Percentiles rank a stretch among this genome's conserved stretches.
Evolutionary conservation across 2,113 vertebrate species (phyloP).

Genomic region (Australoheros scitulus): DNA sequence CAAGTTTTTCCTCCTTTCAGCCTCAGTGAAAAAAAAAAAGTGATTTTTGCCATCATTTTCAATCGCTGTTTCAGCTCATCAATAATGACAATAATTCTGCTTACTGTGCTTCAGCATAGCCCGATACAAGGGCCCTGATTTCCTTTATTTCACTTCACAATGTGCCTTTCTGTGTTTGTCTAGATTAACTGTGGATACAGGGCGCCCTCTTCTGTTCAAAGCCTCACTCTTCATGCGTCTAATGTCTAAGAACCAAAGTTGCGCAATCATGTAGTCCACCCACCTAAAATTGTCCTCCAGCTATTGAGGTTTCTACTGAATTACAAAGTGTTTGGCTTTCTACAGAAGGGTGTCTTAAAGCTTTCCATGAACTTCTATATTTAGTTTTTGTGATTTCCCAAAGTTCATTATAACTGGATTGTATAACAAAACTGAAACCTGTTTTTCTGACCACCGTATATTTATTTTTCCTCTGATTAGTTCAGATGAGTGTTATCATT

Average conservation of each 20-base stretch:
- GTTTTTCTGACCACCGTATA: not conserved
- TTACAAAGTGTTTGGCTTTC: not conserved
- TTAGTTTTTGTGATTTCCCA: not conserved
- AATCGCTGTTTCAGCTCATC: not conserved
- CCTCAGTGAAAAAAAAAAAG: not conserved
- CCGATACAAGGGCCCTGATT: not conserved
- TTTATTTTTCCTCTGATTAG: accelerated
- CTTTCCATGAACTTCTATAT: not conserved
- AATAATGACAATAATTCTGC: not conserved
- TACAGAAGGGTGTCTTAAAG: not conserved
- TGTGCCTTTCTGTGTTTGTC: not conserved
- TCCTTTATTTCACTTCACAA: not conserved
- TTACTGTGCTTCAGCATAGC: not conserved
- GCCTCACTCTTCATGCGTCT: not conserved
- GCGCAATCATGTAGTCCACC: not conserved
- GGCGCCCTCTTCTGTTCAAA: constrained; percentile 54
- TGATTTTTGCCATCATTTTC: not conserved
- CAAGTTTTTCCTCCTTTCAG: not conserved
- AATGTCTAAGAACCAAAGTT: not conserved
- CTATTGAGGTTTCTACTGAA: not conserved
- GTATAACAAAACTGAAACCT: not conserved
- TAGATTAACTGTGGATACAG: constrained; percentile 1
- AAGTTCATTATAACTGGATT: not conserved
- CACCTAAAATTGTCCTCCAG: not conserved
- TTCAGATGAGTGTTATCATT: not conserved